These are phyloP conservation scores for Drosophila neonasuta DNA, from an alignment of 2,888 invertebrate genomes.

Conservation along the genomic window DNA sequence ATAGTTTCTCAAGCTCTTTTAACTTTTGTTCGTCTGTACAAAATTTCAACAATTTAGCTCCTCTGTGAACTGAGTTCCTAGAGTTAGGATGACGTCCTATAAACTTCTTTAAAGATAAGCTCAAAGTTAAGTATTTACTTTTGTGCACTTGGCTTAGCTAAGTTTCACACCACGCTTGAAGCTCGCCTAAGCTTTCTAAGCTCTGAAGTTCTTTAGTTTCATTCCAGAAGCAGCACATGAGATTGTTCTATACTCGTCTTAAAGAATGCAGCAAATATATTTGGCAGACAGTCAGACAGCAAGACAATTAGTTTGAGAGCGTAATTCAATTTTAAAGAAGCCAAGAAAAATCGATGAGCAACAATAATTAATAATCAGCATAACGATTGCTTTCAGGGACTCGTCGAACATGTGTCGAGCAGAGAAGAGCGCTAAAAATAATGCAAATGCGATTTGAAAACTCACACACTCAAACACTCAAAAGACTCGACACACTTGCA, in stretches of 20 bases:
- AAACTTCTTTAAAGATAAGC: background rate
- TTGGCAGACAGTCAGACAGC: background rate
- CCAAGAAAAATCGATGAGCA: background rate
- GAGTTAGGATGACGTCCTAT: too few relatives aligned
- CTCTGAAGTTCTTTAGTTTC: background rate
- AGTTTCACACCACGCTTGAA: background rate
- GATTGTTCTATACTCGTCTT: too few relatives aligned
- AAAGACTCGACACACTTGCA: constrained; percentile 32
- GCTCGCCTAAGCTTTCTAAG: background rate
- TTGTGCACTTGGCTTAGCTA: background rate
- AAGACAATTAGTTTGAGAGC: background rate
- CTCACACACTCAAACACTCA: constrained; percentile 6
- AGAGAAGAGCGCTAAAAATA: constrained; percentile 39
- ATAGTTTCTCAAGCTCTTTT: too few relatives aligned
- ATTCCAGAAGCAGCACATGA: too few relatives aligned
- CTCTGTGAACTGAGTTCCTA: too few relatives aligned
- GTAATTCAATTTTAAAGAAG: background rate
- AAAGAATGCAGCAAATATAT: background rate
- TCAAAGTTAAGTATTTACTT: background rate
- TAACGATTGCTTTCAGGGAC: constrained; percentile 5
- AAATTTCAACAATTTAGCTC: too few relatives aligned
- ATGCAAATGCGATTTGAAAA: constrained; percentile 39
- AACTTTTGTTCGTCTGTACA: too few relatives aligned
- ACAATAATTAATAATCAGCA: constrained; percentile 2
- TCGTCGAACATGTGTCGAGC: constrained; percentile 32